These are phyloP conservation scores for Anadara kagoshimensis DNA, from an alignment of 1,140 invertebrate species.

Conservation along the genomic window DNA sequence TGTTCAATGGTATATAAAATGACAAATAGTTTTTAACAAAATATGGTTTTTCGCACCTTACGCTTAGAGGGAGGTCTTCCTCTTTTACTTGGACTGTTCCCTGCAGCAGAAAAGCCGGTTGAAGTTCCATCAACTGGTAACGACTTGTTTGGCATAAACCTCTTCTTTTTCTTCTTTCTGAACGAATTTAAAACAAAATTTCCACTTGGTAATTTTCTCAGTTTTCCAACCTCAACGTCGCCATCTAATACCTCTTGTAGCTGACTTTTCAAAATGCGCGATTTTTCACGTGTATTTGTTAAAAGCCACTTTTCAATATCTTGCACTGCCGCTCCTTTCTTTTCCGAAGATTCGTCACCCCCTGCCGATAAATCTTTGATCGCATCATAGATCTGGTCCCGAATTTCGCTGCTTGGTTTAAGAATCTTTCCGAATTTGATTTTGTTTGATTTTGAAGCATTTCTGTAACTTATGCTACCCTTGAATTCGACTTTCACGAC, in stretches of 20 bases:
- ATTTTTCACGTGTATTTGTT: constrained; percentile 31
- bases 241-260: constrained; percentile 53
- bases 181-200: constrained; percentile 22
- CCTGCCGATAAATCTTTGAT: too few relatives aligned
- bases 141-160: constrained; percentile 13
- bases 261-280: constrained; percentile 44
- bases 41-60: constrained; percentile 23
- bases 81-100: constrained; percentile 22
- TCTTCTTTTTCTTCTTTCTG: constrained; percentile 21
- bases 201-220: constrained; percentile 46
- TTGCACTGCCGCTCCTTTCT: constrained; percentile 44
- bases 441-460: constrained; percentile 77
- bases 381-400: not conserved
- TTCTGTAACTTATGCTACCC: constrained; percentile 86
- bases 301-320: constrained; percentile 59
- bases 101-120: constrained; percentile 7
- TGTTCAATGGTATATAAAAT: not conserved
- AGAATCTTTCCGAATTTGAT: constrained; percentile 46
- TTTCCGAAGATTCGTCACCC: constrained; percentile 3
- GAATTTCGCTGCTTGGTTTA: constrained; percentile 52
- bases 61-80: constrained; percentile 45
- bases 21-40: not conserved
- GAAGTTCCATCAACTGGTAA: constrained; percentile 9
- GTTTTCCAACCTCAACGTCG: constrained; percentile 42
- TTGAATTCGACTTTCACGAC: constrained; percentile 91